Conservation (phyloP, 2,888 invertebrate species). For the Agrotis segetum region DNA sequence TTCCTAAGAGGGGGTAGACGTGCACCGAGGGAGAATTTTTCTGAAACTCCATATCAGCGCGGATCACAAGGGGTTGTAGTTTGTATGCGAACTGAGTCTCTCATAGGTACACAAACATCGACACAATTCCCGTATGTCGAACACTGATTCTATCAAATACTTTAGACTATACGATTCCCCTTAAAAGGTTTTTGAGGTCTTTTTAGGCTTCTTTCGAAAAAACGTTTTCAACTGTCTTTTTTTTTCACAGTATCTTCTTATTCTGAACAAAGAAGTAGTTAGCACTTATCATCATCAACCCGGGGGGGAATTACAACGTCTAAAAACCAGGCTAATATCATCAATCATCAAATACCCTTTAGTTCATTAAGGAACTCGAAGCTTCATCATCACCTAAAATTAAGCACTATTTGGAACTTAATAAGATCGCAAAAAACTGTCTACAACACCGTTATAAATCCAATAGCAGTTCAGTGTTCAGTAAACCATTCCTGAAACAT, state of each 20-base stretch:
- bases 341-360: too few relatives aligned
- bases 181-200: background rate
- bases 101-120: background rate
- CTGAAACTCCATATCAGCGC: background rate
- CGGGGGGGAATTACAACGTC: too few relatives aligned
- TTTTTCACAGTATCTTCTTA: too few relatives aligned
- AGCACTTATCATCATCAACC: too few relatives aligned
- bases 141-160: too few relatives aligned
- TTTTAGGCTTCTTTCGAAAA: background rate
- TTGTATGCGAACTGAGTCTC: conserved; percentile 10
- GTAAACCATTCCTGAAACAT: background rate
- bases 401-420: background rate
- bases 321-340: too few relatives aligned
- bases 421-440: too few relatives aligned
- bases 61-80: conserved; percentile 3
- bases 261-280: too few relatives aligned
- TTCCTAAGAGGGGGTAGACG: background rate
- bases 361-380: background rate
- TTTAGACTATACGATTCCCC: background rate
- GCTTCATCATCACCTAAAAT: background rate
- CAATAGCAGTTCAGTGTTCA: background rate
- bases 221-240: too few relatives aligned
- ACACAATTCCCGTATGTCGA: background rate
- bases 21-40: conserved; percentile 6
- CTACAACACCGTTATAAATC: background rate